phyloP scores from a whole-genome alignment of 2,888 invertebrate species.

The Ormyrus thymus region DNA sequence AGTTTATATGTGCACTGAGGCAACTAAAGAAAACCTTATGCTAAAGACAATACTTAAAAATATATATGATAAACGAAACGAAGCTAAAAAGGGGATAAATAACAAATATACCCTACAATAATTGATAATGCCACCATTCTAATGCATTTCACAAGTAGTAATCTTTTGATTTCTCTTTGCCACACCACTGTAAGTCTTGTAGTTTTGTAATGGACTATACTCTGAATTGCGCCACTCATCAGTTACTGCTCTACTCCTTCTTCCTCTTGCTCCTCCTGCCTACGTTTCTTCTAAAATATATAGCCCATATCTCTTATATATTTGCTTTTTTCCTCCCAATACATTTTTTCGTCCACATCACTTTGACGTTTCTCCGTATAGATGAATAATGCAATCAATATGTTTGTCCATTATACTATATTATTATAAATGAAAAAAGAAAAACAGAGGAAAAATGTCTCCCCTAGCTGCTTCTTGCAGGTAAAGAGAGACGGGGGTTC shows the following conservation, averaged over 20 bases:
- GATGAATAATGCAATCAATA: constrained; percentile 27
- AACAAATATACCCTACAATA: constrained; percentile 29
- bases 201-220: constrained; percentile 21
- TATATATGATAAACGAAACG: constrained; percentile 33
- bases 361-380: constrained; percentile 48
- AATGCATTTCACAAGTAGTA: constrained; percentile 32
- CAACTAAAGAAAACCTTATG: constrained; percentile 11
- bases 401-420: not conserved
- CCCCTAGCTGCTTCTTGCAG: no score
- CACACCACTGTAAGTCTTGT: constrained; percentile 13
- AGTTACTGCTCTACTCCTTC: not conserved
- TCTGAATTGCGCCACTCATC: not conserved
- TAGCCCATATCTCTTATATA: not conserved
- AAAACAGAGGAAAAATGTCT: no score
- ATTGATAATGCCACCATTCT: constrained; percentile 23
- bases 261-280: not conserved
- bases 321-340: constrained; percentile 7
- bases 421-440: no score
- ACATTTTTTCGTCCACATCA: constrained; percentile 35
- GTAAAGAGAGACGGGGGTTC: not conserved
- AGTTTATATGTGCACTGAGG: constrained; percentile 21
- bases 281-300: no score
- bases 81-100: constrained; percentile 19
- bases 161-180: constrained; percentile 26
- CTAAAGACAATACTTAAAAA: constrained; percentile 37